These are phyloP conservation scores for Lasioglossum lativentre DNA, from an alignment of 2,888 invertebrate genomes.

Conservation along the genomic window DNA sequence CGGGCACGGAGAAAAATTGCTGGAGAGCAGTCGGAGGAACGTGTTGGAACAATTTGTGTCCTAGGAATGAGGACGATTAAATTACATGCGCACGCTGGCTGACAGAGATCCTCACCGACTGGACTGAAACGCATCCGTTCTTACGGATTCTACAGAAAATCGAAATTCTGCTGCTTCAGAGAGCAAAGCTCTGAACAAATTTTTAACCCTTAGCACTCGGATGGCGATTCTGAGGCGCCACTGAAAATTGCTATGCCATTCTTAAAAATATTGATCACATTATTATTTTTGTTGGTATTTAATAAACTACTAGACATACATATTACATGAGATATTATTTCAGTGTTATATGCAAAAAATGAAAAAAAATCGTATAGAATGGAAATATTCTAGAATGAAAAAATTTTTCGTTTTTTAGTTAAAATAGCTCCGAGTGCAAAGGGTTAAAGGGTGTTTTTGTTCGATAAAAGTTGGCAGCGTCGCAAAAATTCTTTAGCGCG, in stretches of 20 bases:
- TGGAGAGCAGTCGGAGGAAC: not conserved
- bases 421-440: too few relatives aligned
- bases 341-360: too few relatives aligned
- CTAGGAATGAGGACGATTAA: conserved; percentile 24
- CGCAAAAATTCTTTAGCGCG: not conserved
- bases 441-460: not conserved
- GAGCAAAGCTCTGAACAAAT: not conserved
- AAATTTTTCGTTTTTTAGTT: too few relatives aligned
- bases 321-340: too few relatives aligned
- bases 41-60: conserved; percentile 5
- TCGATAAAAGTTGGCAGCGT: not conserved
- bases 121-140: not conserved
- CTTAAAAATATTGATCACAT: too few relatives aligned
- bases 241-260: too few relatives aligned
- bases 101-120: not conserved
- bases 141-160: not conserved
- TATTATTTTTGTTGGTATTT: too few relatives aligned
- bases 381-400: too few relatives aligned
- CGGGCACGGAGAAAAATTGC: conserved; percentile 35
- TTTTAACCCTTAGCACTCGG: too few relatives aligned
- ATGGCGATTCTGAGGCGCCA: too few relatives aligned
- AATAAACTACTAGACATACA: too few relatives aligned
- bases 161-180: not conserved
- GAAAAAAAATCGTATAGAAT: too few relatives aligned
- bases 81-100: conserved; percentile 12